Conservation (phyloP, 2,888 invertebrate genomes). For the Embidobia sp. region DNA sequence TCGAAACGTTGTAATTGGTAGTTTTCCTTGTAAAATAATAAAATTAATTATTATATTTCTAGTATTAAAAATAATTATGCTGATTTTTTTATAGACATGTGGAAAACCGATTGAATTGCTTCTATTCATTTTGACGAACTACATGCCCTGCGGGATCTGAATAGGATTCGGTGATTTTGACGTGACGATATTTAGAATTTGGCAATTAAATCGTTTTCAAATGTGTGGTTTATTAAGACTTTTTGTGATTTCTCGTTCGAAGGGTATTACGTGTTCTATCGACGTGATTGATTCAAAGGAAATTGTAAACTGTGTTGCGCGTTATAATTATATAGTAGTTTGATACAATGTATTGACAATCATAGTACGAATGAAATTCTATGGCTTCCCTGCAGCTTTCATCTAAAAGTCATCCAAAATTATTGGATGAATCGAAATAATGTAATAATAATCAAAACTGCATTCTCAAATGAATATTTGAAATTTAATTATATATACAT, state of each 20-base stretch:
- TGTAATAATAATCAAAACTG: constrained; percentile 8
- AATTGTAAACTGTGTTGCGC: constrained; percentile 21
- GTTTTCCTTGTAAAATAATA: too few relatives aligned
- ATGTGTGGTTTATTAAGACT: constrained; percentile 43
- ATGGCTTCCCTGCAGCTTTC: constrained; percentile 6
- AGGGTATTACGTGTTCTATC: constrained; percentile 7
- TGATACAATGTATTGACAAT: constrained; percentile 30
- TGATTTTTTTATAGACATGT: constrained; percentile 11
- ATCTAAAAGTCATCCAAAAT: constrained; percentile 14
- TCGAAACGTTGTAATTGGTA: too few relatives aligned
- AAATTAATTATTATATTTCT: too few relatives aligned
- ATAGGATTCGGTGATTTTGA: constrained; percentile 65
- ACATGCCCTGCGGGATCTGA: constrained; percentile 72
- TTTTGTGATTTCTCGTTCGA: constrained; percentile 30
- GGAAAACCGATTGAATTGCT: constrained; percentile 68
- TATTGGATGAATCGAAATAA: constrained; percentile 7
- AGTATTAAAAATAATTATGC: too few relatives aligned
- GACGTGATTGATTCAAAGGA: constrained; percentile 35
- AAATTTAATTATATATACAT: constrained; percentile 17
- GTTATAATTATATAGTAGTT: constrained; percentile 34
- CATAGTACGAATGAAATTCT: constrained; percentile 21
- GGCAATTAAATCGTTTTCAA: constrained; percentile 76
- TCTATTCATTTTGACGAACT: constrained; percentile 65
- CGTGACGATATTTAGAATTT: constrained; percentile 77
- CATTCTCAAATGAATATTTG: constrained; percentile 28